These are phyloP conservation scores for Anthophora plumipes DNA, from an alignment of 2,888 invertebrate species.

Conservation along the genomic window DNA sequence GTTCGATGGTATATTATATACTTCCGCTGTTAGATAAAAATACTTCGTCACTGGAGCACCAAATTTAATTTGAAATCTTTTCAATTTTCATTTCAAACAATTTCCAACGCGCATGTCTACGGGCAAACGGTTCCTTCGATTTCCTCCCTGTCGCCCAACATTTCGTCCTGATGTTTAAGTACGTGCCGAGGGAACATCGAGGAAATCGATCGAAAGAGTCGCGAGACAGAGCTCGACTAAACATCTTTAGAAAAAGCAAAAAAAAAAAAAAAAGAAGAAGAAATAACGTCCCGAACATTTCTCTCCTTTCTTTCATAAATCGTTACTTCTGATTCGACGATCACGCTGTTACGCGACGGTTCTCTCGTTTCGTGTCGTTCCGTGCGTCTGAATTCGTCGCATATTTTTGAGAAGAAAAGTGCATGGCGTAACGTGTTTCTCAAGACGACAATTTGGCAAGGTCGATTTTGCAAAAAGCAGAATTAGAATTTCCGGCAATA, in stretches of 20 bases:
- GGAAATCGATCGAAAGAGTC: constrained; percentile 29
- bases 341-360: not conserved
- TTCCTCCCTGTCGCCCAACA: constrained; percentile 49
- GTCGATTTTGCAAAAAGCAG: constrained; percentile 1
- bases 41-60: not conserved
- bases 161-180: constrained; percentile 4
- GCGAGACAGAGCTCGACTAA: constrained; percentile 17
- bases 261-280: too few species aligned
- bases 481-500: constrained; percentile 30
- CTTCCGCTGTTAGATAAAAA: not conserved
- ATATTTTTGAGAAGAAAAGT: constrained; percentile 40
- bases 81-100: not conserved
- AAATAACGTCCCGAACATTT: too few species aligned
- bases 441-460: constrained; percentile 28
- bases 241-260: constrained; percentile 2
- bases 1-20: not conserved
- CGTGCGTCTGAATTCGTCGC: not conserved
- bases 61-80: too few species aligned
- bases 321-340: constrained; percentile 12
- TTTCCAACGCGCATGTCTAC: not conserved
- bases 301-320: not conserved
- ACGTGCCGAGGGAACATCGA: constrained; percentile 10
- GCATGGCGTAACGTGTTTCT: constrained; percentile 48
- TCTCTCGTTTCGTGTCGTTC: not conserved
- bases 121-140: constrained; percentile 32